Conservation (phyloP, 2,888 invertebrate genomes). For the Operophtera brumata region DNA sequence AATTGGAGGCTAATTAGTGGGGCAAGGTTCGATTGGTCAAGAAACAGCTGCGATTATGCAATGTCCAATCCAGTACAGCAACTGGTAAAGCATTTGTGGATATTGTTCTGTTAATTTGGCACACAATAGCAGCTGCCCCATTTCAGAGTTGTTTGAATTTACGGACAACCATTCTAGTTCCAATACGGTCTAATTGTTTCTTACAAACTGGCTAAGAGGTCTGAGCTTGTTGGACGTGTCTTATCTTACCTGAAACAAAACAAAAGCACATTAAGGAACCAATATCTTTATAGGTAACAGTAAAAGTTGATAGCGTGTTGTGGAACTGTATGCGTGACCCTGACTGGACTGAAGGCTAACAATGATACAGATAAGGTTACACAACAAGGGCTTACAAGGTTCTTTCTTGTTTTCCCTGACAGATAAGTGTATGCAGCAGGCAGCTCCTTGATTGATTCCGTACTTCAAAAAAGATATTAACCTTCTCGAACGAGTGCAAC, state of each 20-base stretch:
- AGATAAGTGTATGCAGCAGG: too few relatives aligned
- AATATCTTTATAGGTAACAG: constrained; percentile 16
- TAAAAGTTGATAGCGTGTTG: constrained; percentile 8
- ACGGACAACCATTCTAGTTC: constrained; percentile 17
- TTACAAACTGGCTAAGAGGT: background rate
- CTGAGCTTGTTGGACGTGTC: constrained; percentile 20
- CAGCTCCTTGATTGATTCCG: too few relatives aligned
- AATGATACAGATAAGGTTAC: background rate
- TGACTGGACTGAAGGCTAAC: background rate
- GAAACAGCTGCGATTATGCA: constrained; percentile 34
- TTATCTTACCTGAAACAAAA: constrained; percentile 44
- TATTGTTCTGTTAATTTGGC: constrained; percentile 29
- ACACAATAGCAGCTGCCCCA: constrained; percentile 28
- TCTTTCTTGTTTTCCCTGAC: too few relatives aligned
- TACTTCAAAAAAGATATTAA: too few relatives aligned
- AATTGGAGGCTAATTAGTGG: constrained; percentile 58
- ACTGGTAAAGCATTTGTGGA: constrained; percentile 24
- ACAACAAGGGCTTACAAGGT: too few relatives aligned
- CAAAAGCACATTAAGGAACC: constrained; percentile 22
- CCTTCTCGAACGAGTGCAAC: too few relatives aligned
- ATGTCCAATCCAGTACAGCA: constrained; percentile 20
- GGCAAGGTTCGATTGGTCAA: constrained; percentile 43
- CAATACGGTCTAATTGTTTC: constrained; percentile 2
- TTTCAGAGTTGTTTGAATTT: constrained; percentile 23
- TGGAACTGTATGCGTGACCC: background rate